These are phyloP conservation scores for Brenthis ino DNA, from an alignment of 2,888 invertebrate genomes.

Conservation along the genomic window DNA sequence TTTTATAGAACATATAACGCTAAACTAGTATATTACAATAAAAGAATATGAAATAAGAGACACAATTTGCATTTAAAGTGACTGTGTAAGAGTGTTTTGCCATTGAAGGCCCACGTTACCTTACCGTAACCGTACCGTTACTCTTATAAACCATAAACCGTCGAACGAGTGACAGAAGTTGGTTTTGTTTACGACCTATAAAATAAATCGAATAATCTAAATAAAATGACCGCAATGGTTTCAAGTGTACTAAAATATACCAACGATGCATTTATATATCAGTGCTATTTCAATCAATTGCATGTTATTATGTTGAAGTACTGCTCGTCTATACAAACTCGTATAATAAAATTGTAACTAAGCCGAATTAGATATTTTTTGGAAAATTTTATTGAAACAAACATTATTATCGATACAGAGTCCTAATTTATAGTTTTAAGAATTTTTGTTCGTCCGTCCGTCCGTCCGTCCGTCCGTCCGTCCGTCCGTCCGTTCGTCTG, in stretches of 20 bases:
- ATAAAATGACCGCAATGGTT: conserved; percentile 53
- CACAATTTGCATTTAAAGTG: conserved; percentile 59
- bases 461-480: too few relatives aligned
- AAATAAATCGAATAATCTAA: conserved; percentile 73
- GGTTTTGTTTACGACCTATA: conserved; percentile 76
- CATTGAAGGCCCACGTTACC: conserved; percentile 61
- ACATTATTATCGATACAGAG: too few relatives aligned
- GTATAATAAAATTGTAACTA: too few relatives aligned
- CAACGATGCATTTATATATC: conserved; percentile 7
- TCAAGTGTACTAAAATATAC: conserved; percentile 22
- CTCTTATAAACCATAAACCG: conserved; percentile 76
- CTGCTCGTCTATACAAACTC: too few relatives aligned
- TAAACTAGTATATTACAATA: conserved; percentile 32
- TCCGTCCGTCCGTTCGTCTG: too few relatives aligned
- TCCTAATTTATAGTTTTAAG: too few relatives aligned
- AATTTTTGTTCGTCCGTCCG: too few relatives aligned
- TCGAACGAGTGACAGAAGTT: conserved; percentile 65
- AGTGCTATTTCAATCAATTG: too few relatives aligned
- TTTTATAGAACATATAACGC: conserved; percentile 16
- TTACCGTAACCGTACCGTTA: conserved; percentile 63
- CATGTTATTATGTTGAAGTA: too few relatives aligned
- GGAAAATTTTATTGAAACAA: too few relatives aligned
- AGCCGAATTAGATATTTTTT: too few relatives aligned
- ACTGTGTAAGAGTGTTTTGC: conserved; percentile 56
- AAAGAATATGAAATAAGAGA: conserved; percentile 43